phyloP scores from a whole-genome alignment of 2,113 vertebrate genomes.

The Colinus virginianus region DNA sequence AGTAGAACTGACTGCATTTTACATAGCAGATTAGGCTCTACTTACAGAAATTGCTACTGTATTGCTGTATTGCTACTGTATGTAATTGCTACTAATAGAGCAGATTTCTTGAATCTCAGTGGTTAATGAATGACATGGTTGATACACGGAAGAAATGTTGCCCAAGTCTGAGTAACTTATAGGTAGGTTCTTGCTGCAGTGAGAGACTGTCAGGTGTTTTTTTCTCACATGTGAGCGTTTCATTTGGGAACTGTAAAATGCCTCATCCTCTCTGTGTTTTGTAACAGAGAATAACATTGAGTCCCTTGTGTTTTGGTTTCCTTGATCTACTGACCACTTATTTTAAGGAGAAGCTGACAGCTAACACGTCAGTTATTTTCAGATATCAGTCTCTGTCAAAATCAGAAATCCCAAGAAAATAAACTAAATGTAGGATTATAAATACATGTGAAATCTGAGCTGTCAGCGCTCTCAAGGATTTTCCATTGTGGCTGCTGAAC shows the following conservation, averaged over 20 bases:
- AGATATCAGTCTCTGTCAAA: slow-evolving; percentile 67
- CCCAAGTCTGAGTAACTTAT: neutral
- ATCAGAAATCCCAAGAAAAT: slow-evolving; percentile 66
- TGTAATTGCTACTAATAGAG: neutral
- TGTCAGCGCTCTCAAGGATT: slow-evolving; percentile 67
- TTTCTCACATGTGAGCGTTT: slow-evolving; percentile 53
- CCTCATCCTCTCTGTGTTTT: slow-evolving; percentile 49
- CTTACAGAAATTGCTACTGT: neutral
- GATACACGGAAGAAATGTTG: slow-evolving; percentile 36
- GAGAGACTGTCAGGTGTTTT: slow-evolving; percentile 49
- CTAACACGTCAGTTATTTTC: slow-evolving; percentile 67
- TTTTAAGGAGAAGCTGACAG: slow-evolving; percentile 64
- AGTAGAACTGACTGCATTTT: neutral
- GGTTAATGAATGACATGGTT: neutral
- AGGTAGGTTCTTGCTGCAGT: slow-evolving; percentile 45
- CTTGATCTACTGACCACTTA: slow-evolving; percentile 58
- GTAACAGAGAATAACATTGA: slow-evolving; percentile 9
- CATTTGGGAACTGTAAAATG: slow-evolving; percentile 43
- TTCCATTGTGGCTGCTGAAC: slow-evolving; percentile 62
- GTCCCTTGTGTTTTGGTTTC: slow-evolving; percentile 35
- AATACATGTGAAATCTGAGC: slow-evolving; percentile 68
- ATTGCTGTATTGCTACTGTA: too few species aligned
- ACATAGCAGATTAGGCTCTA: neutral
- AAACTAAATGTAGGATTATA: slow-evolving; percentile 54
- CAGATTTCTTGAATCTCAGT: neutral